Evolutionary conservation across 2,888 invertebrate genomes (phyloP), one percentile per base, ranked within the genome.

Genomic region (Nebria salina): DNA sequence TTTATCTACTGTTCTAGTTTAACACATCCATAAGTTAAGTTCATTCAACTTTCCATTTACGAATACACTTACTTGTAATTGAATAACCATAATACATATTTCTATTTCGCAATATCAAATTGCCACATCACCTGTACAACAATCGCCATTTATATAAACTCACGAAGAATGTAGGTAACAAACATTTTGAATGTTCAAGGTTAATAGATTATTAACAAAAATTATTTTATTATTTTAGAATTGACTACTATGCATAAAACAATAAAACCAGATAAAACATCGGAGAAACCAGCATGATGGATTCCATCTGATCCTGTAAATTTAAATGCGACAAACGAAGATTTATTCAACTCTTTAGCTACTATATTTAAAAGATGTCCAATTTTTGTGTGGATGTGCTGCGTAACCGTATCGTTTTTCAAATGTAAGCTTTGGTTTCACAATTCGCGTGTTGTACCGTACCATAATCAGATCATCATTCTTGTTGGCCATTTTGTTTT

Each of bases 401-500:
- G 2, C 2, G 54, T 8, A 54, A 54, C 2, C 54, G 20, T 8
- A 11, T 54, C 54, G 13, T 54, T 8, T 8, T 54, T 54, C 54
- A 54, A 54, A 54, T 13, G 11, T 7, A 54, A 6, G 54, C 8
- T 54, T 54, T 54, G 13, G 54, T 2, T 11, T 4, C 54, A 54
- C 2, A 13, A 13, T 54, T 54, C 54, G 54, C 54, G 54, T 54
- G 7, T 20, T 20, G 20, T 20, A 1, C 20, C 20, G 20, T 34
- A 34, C 34, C 5, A 34, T 13, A 54, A 54, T 8, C 54, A 54
- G 54, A 54, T 54, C 54, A 4, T 54, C 54, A 54, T 13, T 54
- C 70, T 11, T 11, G 70, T 70, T 70, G 26, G 70, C 70, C 70
- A 70, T 70, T 70, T 70, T 70, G 70, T 70, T 70, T 70, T 70